Conservation (phyloP, 2,113 vertebrate species). For the Hiodon alosoides region DNA sequence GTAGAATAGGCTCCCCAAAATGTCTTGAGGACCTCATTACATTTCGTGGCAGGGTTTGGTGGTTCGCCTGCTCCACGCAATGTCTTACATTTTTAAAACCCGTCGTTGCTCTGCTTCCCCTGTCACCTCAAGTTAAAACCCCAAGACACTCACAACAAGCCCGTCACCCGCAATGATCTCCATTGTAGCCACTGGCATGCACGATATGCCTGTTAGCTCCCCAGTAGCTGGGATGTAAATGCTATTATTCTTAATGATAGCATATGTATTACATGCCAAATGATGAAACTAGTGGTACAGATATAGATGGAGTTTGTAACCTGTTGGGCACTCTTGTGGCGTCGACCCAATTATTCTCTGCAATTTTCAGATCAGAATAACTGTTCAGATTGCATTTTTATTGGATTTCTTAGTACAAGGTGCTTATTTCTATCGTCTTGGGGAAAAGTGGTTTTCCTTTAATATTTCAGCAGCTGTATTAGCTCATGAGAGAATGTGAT, state of each 20-base stretch:
- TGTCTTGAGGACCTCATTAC: conserved; percentile 20
- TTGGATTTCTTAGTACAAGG: conserved; percentile 6
- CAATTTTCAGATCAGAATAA: not conserved
- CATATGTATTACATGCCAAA: no score
- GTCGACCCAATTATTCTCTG: not conserved
- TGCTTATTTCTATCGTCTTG: not conserved
- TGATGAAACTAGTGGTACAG: not conserved
- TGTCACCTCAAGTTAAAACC: conserved; percentile 36
- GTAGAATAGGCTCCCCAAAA: conserved; percentile 1
- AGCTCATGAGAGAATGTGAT: conserved; percentile 22
- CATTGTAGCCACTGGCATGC: conserved; percentile 49
- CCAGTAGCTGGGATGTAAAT: no score
- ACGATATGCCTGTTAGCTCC: conserved; percentile 1
- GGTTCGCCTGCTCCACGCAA: conserved; percentile 20
- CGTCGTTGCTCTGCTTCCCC: conserved; percentile 26
- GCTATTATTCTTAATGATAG: no score
- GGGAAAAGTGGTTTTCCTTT: conserved; percentile 13
- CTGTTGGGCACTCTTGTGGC: no score
- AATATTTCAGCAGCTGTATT: conserved; percentile 34
- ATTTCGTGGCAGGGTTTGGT: conserved; percentile 15
- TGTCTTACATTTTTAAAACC: conserved; percentile 45
- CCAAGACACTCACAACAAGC: not conserved
- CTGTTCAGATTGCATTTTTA: conserved; percentile 14
- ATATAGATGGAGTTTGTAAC: not conserved
- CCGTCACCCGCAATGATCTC: conserved; percentile 58